phyloP scores from a whole-genome alignment of 2,888 invertebrate species.

The Tortricodes alternella region DNA sequence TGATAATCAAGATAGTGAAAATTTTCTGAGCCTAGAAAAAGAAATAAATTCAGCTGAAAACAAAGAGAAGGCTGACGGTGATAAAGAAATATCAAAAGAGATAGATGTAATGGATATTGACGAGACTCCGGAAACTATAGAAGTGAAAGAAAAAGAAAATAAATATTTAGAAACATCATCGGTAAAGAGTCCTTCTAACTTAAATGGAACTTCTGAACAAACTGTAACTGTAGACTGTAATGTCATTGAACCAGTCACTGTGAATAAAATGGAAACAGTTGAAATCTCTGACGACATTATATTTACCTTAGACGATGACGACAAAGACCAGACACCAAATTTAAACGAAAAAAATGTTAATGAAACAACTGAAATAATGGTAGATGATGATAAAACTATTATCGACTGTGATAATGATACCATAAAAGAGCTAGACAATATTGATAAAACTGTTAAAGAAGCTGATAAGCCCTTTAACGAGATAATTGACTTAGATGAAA shows the following conservation, averaged over 20 bases:
- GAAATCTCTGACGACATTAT: background rate
- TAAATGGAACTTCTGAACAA: background rate
- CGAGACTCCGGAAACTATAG: background rate
- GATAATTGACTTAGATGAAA: slow-evolving; percentile 20
- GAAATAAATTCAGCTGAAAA: background rate
- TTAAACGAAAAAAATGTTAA: background rate
- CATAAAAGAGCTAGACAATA: background rate
- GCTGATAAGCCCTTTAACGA: background rate
- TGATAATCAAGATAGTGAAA: background rate
- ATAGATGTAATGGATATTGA: slow-evolving; percentile 2
- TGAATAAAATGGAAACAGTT: background rate
- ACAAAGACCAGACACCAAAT: background rate
- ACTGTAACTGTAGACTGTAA: background rate
- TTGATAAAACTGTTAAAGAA: background rate
- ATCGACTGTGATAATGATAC: slow-evolving; percentile 13
- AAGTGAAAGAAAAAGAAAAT: background rate
- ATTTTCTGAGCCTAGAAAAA: background rate
- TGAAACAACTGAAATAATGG: background rate
- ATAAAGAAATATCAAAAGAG: background rate
- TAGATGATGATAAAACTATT: background rate
- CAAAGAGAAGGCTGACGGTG: background rate
- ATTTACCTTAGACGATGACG: slow-evolving; percentile 14
- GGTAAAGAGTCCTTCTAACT: background rate
- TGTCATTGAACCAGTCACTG: background rate
- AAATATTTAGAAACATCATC: background rate